Evolutionary conservation across 2,888 invertebrate species (phyloP), one percentile per base, ranked within the genome.

Genomic region (Epicampocera succincta): DNA sequence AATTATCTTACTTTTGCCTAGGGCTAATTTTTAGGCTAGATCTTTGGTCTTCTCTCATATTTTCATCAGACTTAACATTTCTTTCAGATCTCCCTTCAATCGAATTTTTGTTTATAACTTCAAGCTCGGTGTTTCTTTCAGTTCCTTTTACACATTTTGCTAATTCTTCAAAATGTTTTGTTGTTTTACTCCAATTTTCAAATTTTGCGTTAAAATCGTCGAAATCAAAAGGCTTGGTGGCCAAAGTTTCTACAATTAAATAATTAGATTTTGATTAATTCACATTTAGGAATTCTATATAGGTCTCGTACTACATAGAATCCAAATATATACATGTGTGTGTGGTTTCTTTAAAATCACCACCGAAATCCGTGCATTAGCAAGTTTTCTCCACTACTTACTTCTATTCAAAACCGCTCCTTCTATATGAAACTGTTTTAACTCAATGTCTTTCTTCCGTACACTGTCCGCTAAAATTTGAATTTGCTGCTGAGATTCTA

Each of bases 371-470:
- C n/a, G n/a, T n/a, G n/a, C n/a, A n/a, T n/a, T n/a, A n/a, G n/a
- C n/a, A n/a, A n/a, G n/a, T 33, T 33, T 33, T 9, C 5, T 33
- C 8, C 33, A 33, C 19, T 48, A 83, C 85, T 83, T 83, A 90
- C 90, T 85, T 84, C 90, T 85, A 38, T 85, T 85, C 19, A 90
- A 73, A 19, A 85, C 61, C 15, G 85, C 86, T 5, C 89, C 90
- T 61, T 91, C 90, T 0, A 50, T 63, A 58, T 86, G 87, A 65
- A 87, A 91, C 63, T 91, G 89, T 2, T 85, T 82, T 1, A 91
- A 84, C 83, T 91, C 91, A 0, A 81, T 52, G 61, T 91, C 91
- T 66, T 91, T 91, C 58, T 87, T 87, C 1, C 78, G 80, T 9
- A 90, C 66, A 6, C 85, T 80, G 0, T 87, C 84, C 1, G 86